Conservation (phyloP, 2,888 invertebrate genomes). For the Drosophila rellima region DNA sequence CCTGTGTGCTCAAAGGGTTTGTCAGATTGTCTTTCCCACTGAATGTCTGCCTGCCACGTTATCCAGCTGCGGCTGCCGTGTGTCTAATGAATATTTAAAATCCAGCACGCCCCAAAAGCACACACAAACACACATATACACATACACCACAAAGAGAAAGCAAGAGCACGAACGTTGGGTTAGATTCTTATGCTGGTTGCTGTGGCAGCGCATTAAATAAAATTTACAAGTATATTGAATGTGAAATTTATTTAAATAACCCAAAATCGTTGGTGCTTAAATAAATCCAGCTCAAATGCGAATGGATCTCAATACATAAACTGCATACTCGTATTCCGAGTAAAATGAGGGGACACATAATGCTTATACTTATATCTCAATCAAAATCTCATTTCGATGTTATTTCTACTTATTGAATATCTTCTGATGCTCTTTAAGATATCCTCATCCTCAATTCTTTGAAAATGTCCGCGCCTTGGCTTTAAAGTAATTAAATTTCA, state of each 20-base stretch:
- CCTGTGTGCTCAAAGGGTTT: slow-evolving; percentile 39
- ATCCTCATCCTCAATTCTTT: neutral
- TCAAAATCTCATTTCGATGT: slow-evolving; percentile 17
- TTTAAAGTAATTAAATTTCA: slow-evolving; percentile 66
- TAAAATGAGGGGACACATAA: slow-evolving; percentile 22
- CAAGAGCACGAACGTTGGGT: slow-evolving; percentile 1
- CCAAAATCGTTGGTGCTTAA: slow-evolving; percentile 50
- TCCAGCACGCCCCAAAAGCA: slow-evolving; percentile 55
- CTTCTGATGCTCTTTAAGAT: neutral
- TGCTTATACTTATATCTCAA: slow-evolving; percentile 21
- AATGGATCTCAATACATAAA: slow-evolving; percentile 23
- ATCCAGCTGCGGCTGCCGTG: slow-evolving; percentile 45
- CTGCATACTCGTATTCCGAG: slow-evolving; percentile 8
- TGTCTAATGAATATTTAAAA: slow-evolving; percentile 78
- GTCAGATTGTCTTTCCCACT: slow-evolving; percentile 40
- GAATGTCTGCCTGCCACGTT: slow-evolving; percentile 28
- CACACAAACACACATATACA: slow-evolving; percentile 15
- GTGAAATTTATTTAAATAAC: slow-evolving; percentile 71
- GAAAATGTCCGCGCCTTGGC: slow-evolving; percentile 29
- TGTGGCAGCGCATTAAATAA: slow-evolving; percentile 60
- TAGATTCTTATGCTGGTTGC: slow-evolving; percentile 48
- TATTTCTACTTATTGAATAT: neutral
- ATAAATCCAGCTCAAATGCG: slow-evolving; percentile 56
- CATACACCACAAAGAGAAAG: neutral
- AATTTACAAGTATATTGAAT: slow-evolving; percentile 71